Evolutionary conservation across 2,113 vertebrate species (phyloP), one percentile per base, ranked within the genome.

Genomic region (Anolis carolinensis): DNA sequence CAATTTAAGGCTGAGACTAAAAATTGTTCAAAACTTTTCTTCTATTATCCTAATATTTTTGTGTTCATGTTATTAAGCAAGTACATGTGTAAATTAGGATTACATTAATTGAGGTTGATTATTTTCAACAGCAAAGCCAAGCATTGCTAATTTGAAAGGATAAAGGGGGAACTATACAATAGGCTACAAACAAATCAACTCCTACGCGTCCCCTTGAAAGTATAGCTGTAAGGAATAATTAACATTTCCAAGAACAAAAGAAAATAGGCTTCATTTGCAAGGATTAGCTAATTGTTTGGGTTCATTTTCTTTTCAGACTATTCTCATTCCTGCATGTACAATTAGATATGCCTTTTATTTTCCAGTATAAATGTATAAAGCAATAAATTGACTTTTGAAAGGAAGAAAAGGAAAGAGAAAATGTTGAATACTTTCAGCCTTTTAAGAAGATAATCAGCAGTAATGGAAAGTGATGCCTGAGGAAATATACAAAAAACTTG

Each of bases 191-290:
- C 34, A 87, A 81, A 88, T 86, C 14, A 78, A 52, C 82, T 90
- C 75, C 84, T 82, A 87, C 78, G 80, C 62, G 83, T n/a, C 89
- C 25, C 30, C 63, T 77, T 90, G n/a, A 92, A 79, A 65, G 27
- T 30, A 70, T 81, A 72, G 88, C 70, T 79, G 67, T n/a, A 27
- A 93, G 80, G 86, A 91, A 86, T 82, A 88, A 90, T 91, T 89
- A 85, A 50, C 44, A 18, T 81, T 92, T 83, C 13, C 13, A 34
- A 90, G 39, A 90, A 86, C 65, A 92, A 91, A 90, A 72, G 78
- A 88, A 94, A 94, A 86, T 71, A 6, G 82, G 67, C 14, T 90
- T 85, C 2, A 0, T 90, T 82, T 88, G 70, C 71, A 79, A 48
- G 48, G 65, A 81, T 79, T 86, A 87, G 85, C 50, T 5, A 0